These are phyloP conservation scores for Leptothorax acervorum DNA, from an alignment of 2,888 invertebrate genomes.

Conservation along the genomic window DNA sequence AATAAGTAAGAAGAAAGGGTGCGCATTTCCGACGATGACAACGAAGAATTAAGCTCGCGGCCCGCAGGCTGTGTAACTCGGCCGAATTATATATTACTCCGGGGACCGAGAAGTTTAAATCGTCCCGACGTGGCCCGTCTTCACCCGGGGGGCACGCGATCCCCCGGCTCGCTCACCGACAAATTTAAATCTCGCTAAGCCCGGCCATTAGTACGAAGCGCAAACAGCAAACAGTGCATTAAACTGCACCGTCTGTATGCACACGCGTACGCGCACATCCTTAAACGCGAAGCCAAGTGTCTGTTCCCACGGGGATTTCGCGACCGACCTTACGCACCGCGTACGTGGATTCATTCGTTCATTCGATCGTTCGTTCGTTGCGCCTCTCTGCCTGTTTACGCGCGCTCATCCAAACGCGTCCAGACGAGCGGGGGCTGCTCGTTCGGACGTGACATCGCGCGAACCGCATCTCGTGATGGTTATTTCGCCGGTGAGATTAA, in stretches of 20 bases:
- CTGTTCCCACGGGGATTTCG: constrained; percentile 84
- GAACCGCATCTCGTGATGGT: constrained; percentile 2
- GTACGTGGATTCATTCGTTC: constrained; percentile 40
- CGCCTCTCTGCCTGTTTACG: constrained; percentile 34
- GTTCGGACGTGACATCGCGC: constrained; percentile 19
- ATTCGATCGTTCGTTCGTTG: constrained; percentile 46
- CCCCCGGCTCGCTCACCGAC: constrained; percentile 72
- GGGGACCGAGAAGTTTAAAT: constrained; percentile 79
- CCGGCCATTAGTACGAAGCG: constrained; percentile 84
- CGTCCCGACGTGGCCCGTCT: constrained; percentile 64
- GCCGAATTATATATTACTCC: constrained; percentile 74
- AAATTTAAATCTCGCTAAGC: constrained; percentile 86
- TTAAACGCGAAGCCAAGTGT: constrained; percentile 83
- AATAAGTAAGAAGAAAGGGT: constrained; percentile 19
- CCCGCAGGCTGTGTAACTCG: constrained; percentile 79
- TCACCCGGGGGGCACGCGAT: constrained; percentile 29
- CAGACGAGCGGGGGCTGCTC: constrained; percentile 15
- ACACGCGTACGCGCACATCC: constrained; percentile 64
- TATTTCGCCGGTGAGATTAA: constrained; percentile 28
- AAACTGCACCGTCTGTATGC: constrained; percentile 76
- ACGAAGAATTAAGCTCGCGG: constrained; percentile 61
- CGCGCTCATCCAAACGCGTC: constrained; percentile 31
- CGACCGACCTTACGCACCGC: constrained; percentile 60
- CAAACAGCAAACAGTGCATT: constrained; percentile 85
- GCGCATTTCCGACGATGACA: constrained; percentile 34